Evolutionary conservation across 1,140 invertebrate species (phyloP).

Genomic region (Teleopsis dalmanni): DNA sequence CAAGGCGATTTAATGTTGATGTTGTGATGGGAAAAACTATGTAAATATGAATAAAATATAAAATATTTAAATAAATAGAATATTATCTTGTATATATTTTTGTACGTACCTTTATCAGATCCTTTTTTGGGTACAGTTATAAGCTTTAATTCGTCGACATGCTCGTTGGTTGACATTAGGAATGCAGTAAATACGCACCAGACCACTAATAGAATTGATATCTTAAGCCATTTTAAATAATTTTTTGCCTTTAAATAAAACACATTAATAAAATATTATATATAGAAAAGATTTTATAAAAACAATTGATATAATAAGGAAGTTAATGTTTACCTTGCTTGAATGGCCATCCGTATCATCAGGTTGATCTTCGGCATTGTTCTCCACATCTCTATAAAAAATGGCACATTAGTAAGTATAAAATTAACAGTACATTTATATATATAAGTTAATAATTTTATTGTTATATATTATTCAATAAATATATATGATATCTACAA

Average conservation of each 20-base stretch:
- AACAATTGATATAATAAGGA: not conserved
- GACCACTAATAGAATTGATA: constrained; percentile 46
- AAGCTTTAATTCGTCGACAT: constrained; percentile 52
- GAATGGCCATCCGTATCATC: constrained; percentile 28
- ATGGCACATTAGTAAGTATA: too few relatives aligned
- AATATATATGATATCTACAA: too few relatives aligned
- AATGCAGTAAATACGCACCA: constrained; percentile 57
- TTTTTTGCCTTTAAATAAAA: constrained; percentile 17
- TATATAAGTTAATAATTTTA: too few relatives aligned
- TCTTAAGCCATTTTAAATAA: constrained; percentile 43
- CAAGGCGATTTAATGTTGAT: constrained; percentile 23
- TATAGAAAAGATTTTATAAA: not conserved
- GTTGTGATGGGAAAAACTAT: constrained; percentile 28
- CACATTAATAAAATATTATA: not conserved
- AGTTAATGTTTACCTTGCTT: constrained; percentile 1
- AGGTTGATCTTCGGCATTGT: constrained; percentile 40
- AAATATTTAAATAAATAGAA: not conserved
- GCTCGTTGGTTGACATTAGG: constrained; percentile 60
- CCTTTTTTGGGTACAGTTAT: constrained; percentile 51
- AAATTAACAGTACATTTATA: too few relatives aligned
- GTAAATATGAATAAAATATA: not conserved
- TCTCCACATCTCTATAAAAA: constrained; percentile 31
- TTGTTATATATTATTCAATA: too few relatives aligned
- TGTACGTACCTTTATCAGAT: constrained; percentile 23
- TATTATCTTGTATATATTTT: not conserved